Evolutionary conservation across 1,140 invertebrate species (phyloP).

Genomic region (Leptonema lineaticorne): DNA sequence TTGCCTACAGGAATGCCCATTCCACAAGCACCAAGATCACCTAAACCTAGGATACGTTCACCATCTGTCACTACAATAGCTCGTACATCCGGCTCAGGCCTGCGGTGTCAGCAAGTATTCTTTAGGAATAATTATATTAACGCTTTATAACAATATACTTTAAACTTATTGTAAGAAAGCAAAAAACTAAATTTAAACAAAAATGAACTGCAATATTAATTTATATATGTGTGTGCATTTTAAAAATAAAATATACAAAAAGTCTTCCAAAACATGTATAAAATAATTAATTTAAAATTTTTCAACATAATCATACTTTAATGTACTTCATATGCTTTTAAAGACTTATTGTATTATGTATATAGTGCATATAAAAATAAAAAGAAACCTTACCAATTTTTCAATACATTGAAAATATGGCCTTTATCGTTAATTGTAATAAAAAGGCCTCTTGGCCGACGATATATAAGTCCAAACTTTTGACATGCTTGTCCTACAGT

Average conservation of each 20-base stretch:
- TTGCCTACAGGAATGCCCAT: slow-evolving; percentile 97
- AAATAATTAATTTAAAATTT: too few species aligned
- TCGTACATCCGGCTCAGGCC: slow-evolving; percentile 90
- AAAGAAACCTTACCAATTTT: slow-evolving; percentile 71
- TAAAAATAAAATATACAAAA: background rate
- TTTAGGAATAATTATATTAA: slow-evolving; percentile 25
- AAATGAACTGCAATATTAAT: too few species aligned
- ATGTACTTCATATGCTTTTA: too few species aligned
- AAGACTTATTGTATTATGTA: too few species aligned
- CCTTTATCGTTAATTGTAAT: slow-evolving; percentile 96
- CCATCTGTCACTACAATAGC: slow-evolving; percentile 96
- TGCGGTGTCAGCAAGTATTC: slow-evolving; percentile 49
- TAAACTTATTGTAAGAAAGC: too few species aligned
- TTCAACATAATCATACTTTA: too few species aligned
- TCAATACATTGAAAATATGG: slow-evolving; percentile 85
- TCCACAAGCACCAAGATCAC: slow-evolving; percentile 91
- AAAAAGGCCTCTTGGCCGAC: slow-evolving; percentile 91
- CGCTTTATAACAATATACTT: slow-evolving; percentile 8
- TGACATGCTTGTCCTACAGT: slow-evolving; percentile 97
- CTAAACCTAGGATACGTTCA: slow-evolving; percentile 90
- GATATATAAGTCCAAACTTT: slow-evolving; percentile 93
- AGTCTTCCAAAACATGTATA: background rate
- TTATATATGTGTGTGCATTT: background rate
- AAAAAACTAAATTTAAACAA: too few species aligned
- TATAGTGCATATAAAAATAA: background rate